phyloP scores from a whole-genome alignment of 2,113 vertebrate species.

The Athene cunicularia region DNA sequence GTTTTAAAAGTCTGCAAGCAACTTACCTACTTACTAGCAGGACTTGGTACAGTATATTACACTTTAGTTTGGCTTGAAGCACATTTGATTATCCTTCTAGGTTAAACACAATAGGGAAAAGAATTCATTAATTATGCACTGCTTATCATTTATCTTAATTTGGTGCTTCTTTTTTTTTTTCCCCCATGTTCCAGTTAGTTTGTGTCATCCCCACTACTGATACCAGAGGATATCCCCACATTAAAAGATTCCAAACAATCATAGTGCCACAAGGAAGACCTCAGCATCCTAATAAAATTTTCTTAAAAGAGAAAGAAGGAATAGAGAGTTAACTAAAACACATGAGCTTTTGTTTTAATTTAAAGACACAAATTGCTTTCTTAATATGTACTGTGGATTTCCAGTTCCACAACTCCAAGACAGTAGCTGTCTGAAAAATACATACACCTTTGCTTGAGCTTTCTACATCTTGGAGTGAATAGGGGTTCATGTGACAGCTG shows the following conservation, averaged over 20 bases:
- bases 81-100: background rate
- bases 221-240: background rate
- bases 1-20: background rate
- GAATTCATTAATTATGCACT: background rate
- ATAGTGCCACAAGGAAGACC: background rate
- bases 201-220: background rate
- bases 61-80: background rate
- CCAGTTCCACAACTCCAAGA: background rate
- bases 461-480: background rate
- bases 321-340: background rate
- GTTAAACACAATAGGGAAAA: background rate
- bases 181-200: background rate
- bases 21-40: background rate
- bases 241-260: background rate
- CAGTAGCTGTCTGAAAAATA: background rate
- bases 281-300: background rate
- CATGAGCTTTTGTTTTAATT: background rate
- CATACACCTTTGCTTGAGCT: accelerated
- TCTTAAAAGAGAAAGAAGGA: background rate
- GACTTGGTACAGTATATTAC: background rate
- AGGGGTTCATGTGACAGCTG: background rate
- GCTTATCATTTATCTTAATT: background rate
- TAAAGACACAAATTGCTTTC: background rate
- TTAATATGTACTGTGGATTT: background rate
- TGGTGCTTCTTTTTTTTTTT: background rate